Evolutionary conservation across 2,888 invertebrate genomes (phyloP), one percentile per base, ranked within the genome.

Genomic region (Pediacus dermestoides): DNA sequence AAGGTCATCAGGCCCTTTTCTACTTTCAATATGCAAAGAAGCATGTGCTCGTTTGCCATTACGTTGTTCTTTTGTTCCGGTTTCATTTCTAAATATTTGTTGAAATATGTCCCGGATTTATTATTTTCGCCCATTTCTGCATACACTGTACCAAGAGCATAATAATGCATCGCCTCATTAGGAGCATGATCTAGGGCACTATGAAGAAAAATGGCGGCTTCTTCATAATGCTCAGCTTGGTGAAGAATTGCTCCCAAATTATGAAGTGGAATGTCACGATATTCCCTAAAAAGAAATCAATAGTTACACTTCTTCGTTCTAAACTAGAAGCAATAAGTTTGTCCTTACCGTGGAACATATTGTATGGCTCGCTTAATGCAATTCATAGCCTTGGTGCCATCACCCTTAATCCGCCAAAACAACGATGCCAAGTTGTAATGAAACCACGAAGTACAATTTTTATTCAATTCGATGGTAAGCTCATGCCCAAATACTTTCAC

Each of bases 361-460:
- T 85, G 81, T 35, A 89, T 74, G 14, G 88, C 85, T 41, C 86
- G 70, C 18, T 88, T 74, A 39, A 82, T 76, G 67, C 89, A 89
- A 57, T 89, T 87, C 34, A 88, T 68, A n/a, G 88, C 86, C 54
- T 82, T 80, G n/a, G 76, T 75, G 1, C 84, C 80, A 58, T 84
- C 76, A 8, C 88, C 88, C 57, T 76, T 76, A 1, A 82, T 77
- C 48, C 87, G 72, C 88, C 88, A 89, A 68, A 81, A 88, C 50
- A 86, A 74, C 1, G 86, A 78, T 16, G 85, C 88, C 67, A 88
- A 74, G 62, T 87, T 86, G 57, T 86, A 82, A 60, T 87, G 78
- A 16, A 87, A 66, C 88, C 88, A 89, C 0, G 85, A 87, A 1
- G 83, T 79, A 35, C 71, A 75, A 62, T 88, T 88, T 60, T 75